Evolutionary conservation across 2,797 vertebrate genomes (phyloP).

Genomic region (Columba guinea): DNA sequence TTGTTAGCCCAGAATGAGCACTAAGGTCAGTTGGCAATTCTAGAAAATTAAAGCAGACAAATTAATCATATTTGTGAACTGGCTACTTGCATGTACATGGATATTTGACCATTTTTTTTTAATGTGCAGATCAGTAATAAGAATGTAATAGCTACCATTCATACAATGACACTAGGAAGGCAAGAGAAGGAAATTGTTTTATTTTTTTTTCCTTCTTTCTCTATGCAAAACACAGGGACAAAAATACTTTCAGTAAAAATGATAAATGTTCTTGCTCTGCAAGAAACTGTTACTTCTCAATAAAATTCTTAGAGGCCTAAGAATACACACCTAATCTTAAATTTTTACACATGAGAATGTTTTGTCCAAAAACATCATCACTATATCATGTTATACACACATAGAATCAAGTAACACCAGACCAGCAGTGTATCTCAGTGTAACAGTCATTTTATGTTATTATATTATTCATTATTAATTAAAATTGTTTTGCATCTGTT

Average conservation of each 20-base stretch:
- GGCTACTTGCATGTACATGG: neutral
- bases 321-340: neutral
- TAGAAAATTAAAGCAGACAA: conserved; percentile 29
- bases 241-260: neutral
- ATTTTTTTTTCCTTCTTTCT: neutral
- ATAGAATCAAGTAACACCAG: neutral
- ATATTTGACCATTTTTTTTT: neutral
- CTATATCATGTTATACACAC: neutral
- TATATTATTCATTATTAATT: neutral
- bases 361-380: neutral
- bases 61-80: conserved; percentile 32
- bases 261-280: neutral
- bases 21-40: conserved; percentile 31
- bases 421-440: neutral
- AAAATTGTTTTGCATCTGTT: neutral
- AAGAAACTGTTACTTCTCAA: neutral
- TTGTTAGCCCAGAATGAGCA: neutral
- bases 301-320: neutral
- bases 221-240: neutral
- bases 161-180: neutral
- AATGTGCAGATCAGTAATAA: neutral
- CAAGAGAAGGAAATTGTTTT: neutral
- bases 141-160: neutral
- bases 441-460: neutral
- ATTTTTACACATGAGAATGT: neutral